Conservation (phyloP, 2,797 vertebrate species). For the Aphelocoma californica region DNA sequence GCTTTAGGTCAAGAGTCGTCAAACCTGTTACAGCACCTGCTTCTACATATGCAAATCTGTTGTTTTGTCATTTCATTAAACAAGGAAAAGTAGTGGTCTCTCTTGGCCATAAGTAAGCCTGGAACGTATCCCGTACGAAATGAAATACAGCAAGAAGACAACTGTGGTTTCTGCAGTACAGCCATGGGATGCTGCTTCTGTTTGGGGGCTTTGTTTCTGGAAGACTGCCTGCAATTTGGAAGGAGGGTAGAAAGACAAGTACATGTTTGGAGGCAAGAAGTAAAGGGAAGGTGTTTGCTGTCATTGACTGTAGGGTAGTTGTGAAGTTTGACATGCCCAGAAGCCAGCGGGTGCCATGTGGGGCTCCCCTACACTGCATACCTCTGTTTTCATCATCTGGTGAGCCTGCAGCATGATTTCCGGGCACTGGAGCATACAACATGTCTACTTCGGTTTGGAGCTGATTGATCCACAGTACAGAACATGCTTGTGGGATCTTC, state of each 20-base stretch:
- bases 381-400: conserved; percentile 89
- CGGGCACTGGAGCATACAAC: conserved; percentile 85
- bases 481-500: conserved; percentile 80
- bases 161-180: conserved; percentile 72
- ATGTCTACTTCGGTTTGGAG: conserved; percentile 85
- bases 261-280: conserved; percentile 73
- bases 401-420: conserved; percentile 81
- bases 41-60: conserved; percentile 93
- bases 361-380: conserved; percentile 80
- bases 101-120: conserved; percentile 84
- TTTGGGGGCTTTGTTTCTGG: conserved; percentile 78
- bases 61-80: conserved; percentile 94
- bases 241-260: conserved; percentile 67
- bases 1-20: conserved; percentile 87
- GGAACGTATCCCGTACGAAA: conserved; percentile 81
- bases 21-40: conserved; percentile 97
- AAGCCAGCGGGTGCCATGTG: conserved; percentile 81
- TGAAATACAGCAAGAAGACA: conserved; percentile 74
- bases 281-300: conserved; percentile 80
- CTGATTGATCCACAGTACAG: conserved; percentile 86
- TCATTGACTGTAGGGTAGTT: conserved; percentile 80
- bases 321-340: conserved; percentile 84
- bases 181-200: conserved; percentile 75
- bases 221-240: conserved; percentile 74
- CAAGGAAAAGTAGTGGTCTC: conserved; percentile 82